phyloP scores from a whole-genome alignment of 2,113 vertebrate genomes.

The Strigops habroptila region DNA sequence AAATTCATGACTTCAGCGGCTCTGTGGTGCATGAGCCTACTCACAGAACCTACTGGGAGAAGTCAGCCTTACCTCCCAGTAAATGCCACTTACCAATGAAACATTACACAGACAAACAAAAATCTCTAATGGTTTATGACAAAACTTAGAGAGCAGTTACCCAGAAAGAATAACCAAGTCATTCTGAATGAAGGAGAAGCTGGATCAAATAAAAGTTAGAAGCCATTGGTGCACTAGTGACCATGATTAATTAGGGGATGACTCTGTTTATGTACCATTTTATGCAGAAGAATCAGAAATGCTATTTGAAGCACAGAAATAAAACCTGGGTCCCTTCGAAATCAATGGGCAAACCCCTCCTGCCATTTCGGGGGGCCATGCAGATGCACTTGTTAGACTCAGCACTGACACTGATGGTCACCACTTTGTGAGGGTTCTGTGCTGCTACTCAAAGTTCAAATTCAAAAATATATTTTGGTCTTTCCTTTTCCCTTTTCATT shows the following conservation, averaged over 20 bases:
- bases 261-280: neutral
- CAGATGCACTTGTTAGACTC: neutral
- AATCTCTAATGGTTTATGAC: neutral
- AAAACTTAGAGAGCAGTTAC: neutral
- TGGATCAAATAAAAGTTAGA: neutral
- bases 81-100: neutral
- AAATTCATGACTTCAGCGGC: neutral
- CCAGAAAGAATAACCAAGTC: neutral
- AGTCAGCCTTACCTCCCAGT: neutral
- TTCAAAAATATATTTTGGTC: neutral
- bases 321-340: neutral
- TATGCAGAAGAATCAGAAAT: neutral
- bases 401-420: neutral
- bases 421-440: neutral
- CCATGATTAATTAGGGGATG: neutral
- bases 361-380: neutral
- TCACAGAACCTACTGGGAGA: neutral
- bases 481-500: neutral
- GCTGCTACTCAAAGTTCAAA: neutral
- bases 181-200: neutral
- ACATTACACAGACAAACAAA: neutral
- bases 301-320: neutral
- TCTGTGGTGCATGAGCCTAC: neutral
- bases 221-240: neutral
- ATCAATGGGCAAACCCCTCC: neutral